These are phyloP conservation scores for Cheilosia pagana DNA, from an alignment of 2,888 invertebrate genomes.

Conservation along the genomic window DNA sequence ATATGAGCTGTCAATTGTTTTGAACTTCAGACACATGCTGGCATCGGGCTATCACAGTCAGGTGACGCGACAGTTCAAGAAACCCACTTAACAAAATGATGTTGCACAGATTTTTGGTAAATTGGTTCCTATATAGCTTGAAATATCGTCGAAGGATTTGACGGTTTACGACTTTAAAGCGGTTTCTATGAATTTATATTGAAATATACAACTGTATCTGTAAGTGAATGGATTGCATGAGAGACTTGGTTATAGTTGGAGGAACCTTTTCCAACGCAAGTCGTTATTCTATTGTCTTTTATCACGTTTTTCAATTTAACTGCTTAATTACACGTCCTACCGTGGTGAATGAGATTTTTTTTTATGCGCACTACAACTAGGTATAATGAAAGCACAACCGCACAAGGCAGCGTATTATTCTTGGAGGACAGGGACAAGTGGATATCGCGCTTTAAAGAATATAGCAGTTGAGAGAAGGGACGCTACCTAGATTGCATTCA, in stretches of 20 bases:
- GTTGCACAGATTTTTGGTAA: slow-evolving; percentile 26
- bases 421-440: slow-evolving; percentile 23
- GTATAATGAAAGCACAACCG: not conserved
- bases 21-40: slow-evolving; percentile 16
- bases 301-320: slow-evolving; percentile 56
- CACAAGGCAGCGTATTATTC: slow-evolving; percentile 12
- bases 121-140: slow-evolving; percentile 32
- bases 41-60: slow-evolving; percentile 5
- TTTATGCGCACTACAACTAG: slow-evolving; percentile 34
- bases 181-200: not conserved
- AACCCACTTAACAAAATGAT: slow-evolving; percentile 47
- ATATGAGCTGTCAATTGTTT: slow-evolving; percentile 43
- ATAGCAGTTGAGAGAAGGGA: not conserved
- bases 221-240: no score
- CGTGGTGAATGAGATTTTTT: slow-evolving; percentile 42
- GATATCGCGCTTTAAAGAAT: slow-evolving; percentile 8
- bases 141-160: slow-evolving; percentile 9
- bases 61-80: slow-evolving; percentile 52
- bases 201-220: no score
- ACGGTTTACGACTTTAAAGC: not conserved
- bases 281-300: slow-evolving; percentile 11
- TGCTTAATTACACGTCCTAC: slow-evolving; percentile 60
- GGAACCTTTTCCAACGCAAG: not conserved
- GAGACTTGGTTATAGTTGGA: no score
- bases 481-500: slow-evolving; percentile 17